A percentile compares a stretch with the other conserved stretches of the same genome.
phyloP scores from a whole-genome alignment of 2,888 invertebrate species.

The Drosophila sordidapex region DNA sequence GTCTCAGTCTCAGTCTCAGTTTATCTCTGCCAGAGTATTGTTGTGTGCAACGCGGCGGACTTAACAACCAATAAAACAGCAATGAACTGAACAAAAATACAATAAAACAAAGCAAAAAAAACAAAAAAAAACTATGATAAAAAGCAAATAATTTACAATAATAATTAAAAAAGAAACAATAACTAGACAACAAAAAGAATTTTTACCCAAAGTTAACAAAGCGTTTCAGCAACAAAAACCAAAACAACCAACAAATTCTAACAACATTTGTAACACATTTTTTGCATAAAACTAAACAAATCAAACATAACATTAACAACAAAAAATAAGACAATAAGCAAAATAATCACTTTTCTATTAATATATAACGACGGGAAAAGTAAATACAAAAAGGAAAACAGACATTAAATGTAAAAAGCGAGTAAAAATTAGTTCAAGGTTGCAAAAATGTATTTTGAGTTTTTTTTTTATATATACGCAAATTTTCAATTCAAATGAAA shows the following conservation, averaged over 20 bases:
- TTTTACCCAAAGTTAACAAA: constrained; percentile 76
- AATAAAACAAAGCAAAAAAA: constrained; percentile 11
- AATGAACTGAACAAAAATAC: constrained; percentile 26
- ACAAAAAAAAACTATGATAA: constrained; percentile 35
- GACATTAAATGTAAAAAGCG: constrained; percentile 15
- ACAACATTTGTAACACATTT: constrained; percentile 59
- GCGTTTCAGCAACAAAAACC: constrained; percentile 74
- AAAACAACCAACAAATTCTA: constrained; percentile 26
- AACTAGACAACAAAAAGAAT: constrained; percentile 69
- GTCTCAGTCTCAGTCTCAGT: constrained; percentile 71
- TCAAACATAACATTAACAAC: constrained; percentile 4
- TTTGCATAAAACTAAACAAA: constrained; percentile 47
- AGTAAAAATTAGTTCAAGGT: constrained; percentile 63
- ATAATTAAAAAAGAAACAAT: constrained; percentile 46
- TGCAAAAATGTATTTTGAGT: constrained; percentile 56
- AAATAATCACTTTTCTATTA: constrained; percentile 44
- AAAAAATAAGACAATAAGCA: constrained; percentile 35
- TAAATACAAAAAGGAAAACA: neutral
- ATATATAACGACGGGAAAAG: constrained; percentile 21
- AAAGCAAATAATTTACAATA: constrained; percentile 50
- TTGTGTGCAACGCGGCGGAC: constrained; percentile 80
- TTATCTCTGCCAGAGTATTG: constrained; percentile 81
- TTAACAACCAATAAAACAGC: constrained; percentile 41
- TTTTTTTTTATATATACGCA: constrained; percentile 25
- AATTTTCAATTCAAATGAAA: constrained; percentile 42